These are phyloP conservation scores for Drymodes brunneopygia DNA, from an alignment of 2,113 vertebrate genomes.

Conservation along the genomic window DNA sequence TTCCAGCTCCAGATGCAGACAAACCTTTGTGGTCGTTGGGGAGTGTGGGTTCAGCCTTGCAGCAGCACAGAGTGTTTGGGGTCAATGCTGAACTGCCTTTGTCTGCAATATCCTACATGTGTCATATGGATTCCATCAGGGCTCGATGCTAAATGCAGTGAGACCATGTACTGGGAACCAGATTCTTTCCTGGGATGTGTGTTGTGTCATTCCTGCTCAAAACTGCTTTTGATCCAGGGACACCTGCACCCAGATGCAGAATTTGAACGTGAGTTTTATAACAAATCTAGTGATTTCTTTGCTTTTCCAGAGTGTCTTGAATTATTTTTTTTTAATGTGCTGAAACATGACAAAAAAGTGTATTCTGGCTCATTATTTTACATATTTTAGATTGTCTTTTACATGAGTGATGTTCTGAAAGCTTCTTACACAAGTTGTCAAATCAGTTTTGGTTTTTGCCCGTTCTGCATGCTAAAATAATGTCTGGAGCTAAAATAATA, in stretches of 20 bases:
- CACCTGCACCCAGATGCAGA: neutral
- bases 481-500: constrained; percentile 30
- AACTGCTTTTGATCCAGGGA: neutral
- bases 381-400: constrained; percentile 37
- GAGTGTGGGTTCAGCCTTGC: neutral
- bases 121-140: constrained; percentile 1
- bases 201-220: constrained; percentile 17
- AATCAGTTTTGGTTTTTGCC: constrained; percentile 52
- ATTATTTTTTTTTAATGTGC: neutral
- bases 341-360: neutral
- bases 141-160: constrained; percentile 29
- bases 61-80: neutral
- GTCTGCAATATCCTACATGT: neutral
- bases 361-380: constrained; percentile 31
- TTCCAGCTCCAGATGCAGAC: neutral
- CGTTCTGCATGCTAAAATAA: constrained; percentile 28
- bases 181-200: constrained; percentile 26
- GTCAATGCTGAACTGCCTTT: neutral
- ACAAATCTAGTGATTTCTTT: constrained; percentile 21
- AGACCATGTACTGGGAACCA: constrained; percentile 11
- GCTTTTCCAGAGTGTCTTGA: constrained; percentile 11
- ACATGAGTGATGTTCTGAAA: constrained; percentile 53
- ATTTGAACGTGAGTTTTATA: constrained; percentile 3
- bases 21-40: neutral
- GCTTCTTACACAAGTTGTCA: constrained; percentile 40